phyloP scores from a whole-genome alignment of 2,113 vertebrate genomes.

The Benitochromis conjunctus region DNA sequence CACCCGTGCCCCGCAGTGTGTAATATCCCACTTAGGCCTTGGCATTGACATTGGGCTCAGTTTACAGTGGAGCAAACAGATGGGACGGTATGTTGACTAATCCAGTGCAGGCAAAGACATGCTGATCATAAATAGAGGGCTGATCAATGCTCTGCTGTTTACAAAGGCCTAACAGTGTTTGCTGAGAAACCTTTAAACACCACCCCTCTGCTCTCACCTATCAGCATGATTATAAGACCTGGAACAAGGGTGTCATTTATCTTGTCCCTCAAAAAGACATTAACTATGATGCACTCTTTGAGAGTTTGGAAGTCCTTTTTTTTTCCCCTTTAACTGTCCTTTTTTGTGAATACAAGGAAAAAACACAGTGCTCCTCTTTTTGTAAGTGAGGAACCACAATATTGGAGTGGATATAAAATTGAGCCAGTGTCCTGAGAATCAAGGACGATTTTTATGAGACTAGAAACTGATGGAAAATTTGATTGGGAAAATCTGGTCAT shows the following conservation, averaged over 20 bases:
- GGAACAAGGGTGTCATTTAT: slow-evolving; percentile 16
- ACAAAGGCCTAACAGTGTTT: slow-evolving; percentile 72
- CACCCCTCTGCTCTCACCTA: slow-evolving; percentile 31
- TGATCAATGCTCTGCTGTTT: slow-evolving; percentile 72
- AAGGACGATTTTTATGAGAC: not conserved
- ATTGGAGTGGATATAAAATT: not conserved
- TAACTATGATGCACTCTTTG: not conserved
- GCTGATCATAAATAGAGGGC: slow-evolving; percentile 67
- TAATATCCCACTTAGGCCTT: slow-evolving; percentile 50
- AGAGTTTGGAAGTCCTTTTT: not conserved
- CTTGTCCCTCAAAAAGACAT: slow-evolving; percentile 4
- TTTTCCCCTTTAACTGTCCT: accelerated
- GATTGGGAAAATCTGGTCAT: not conserved
- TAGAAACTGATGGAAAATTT: not conserved
- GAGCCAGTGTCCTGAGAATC: not conserved
- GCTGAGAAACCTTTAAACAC: slow-evolving; percentile 67
- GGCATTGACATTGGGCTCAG: slow-evolving; percentile 64
- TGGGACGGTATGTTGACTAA: slow-evolving; percentile 65
- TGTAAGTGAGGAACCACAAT: not conserved
- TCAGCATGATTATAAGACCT: not conserved
- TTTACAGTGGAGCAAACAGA: slow-evolving; percentile 61
- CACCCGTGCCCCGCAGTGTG: not conserved
- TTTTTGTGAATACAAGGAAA: not conserved
- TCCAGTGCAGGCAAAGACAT: slow-evolving; percentile 67
- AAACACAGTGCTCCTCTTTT: not conserved